Evolutionary conservation across 2,113 vertebrate species (phyloP), one percentile per base, ranked within the genome.

Genomic region (Sinocyclocheilus grahami): DNA sequence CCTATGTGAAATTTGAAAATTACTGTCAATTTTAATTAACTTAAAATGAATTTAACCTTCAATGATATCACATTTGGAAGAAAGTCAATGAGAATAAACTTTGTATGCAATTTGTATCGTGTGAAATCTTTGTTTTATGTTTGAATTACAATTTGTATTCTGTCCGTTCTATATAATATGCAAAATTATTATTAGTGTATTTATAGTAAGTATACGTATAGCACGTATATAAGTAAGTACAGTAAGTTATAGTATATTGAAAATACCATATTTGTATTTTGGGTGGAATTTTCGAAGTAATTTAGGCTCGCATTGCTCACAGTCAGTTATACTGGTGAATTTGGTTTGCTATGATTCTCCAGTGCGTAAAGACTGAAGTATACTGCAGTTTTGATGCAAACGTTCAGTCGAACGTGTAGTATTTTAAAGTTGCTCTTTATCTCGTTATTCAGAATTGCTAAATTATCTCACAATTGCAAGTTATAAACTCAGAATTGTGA

Each of bases 1-100:
- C 82, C 86, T 86, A 88, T 91, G 89, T 90, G 87, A 91, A 91
- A 87, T 93, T 91, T 88, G 62, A 14, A 86, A 91, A 90, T 93
- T 92, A 67, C 77, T 94, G 92, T 94, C 94, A 92, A 95, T 92
- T 67, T 75, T 85, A 89, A 90, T 90, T 91, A 91, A 93, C 93
- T 92, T 85, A 58, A 92, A 82, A 85, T 58, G 42, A 83, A 90
- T 86, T 91, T 86, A 90, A 89, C 88, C 79, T 42, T 58, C 87
- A 90, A 88, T 88, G 27, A 86, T 92, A 88, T 92, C 63, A 91
- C 88, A 92, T 93, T 94, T 91, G 85, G 91, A 83, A 86, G 92
- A 90, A 30, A 39, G 51, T 84, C 39, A 48, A 86, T n/a, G 67
- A 74, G 55, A 95, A 95, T 94, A 94, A 95, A 94, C 85, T 91